Percentiles rank a stretch among this genome's conserved stretches.
phyloP scores from a whole-genome alignment of 2,113 vertebrate species.

The Polypterus bichir region DNA sequence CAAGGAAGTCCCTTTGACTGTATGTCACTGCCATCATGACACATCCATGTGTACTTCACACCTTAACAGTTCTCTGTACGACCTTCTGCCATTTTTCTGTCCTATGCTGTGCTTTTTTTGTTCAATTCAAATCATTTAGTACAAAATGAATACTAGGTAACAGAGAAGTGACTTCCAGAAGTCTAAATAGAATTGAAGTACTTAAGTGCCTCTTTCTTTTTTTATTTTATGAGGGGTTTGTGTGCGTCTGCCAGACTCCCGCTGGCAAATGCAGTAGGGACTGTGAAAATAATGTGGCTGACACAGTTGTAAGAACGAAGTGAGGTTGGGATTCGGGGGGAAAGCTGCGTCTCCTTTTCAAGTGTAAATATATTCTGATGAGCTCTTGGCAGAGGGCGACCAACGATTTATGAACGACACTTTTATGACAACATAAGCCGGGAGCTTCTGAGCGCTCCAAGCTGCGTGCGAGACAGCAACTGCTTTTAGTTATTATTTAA shows the following conservation, averaged over 20 bases:
- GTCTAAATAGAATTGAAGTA: conserved; percentile 43
- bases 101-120: too few species aligned
- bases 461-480: background rate
- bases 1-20: too few species aligned
- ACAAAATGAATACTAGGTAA: conserved; percentile 55
- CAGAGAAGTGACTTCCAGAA: conserved; percentile 23
- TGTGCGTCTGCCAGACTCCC: conserved; percentile 51
- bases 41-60: too few species aligned
- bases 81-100: too few species aligned
- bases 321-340: conserved; percentile 16
- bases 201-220: conserved; percentile 42
- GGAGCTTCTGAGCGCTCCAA: background rate
- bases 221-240: conserved; percentile 23
- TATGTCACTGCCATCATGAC: too few species aligned
- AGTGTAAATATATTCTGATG: conserved; percentile 31
- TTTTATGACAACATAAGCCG: conserved; percentile 15
- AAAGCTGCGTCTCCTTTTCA: conserved; percentile 39
- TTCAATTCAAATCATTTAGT: conserved; percentile 23
- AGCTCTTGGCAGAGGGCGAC: conserved; percentile 26
- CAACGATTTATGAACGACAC: conserved; percentile 26
- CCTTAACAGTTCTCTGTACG: too few species aligned
- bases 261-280: conserved; percentile 18
- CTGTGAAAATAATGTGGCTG: conserved; percentile 41
- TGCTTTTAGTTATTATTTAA: background rate
- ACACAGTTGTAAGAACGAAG: conserved; percentile 26